Evolutionary conservation across 1,140 invertebrate species (phyloP).

Genomic region (Drosophila repleta): DNA sequence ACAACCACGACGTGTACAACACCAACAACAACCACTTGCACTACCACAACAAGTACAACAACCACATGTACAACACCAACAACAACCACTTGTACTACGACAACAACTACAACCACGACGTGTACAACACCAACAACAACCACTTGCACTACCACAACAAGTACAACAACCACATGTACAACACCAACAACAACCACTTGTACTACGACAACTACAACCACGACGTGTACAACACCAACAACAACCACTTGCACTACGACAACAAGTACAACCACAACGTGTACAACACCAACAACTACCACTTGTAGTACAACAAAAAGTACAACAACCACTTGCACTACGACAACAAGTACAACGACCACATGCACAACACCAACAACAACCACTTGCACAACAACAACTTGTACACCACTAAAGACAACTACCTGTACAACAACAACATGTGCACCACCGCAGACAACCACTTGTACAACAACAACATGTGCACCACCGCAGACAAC

Average conservation of each 20-base stretch:
- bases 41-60: slow-evolving; percentile 3
- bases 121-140: slow-evolving; percentile 14
- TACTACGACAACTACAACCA: slow-evolving; percentile 3
- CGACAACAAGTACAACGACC: background rate
- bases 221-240: background rate
- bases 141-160: background rate
- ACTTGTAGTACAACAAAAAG: slow-evolving; percentile 10
- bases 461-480: slow-evolving; percentile 11
- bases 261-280: slow-evolving; percentile 24
- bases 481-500: slow-evolving; percentile 2
- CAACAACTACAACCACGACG: slow-evolving; percentile 16
- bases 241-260: slow-evolving; percentile 7
- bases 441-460: slow-evolving; percentile 4
- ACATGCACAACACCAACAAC: too few relatives aligned
- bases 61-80: slow-evolving; percentile 27
- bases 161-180: slow-evolving; percentile 17
- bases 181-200: slow-evolving; percentile 24
- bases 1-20: background rate
- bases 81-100: slow-evolving; percentile 29
- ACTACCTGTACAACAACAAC: slow-evolving; percentile 13
- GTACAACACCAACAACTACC: slow-evolving; percentile 27
- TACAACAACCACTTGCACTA: slow-evolving; percentile 19
- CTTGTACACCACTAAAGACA: background rate
- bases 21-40: slow-evolving; percentile 12
- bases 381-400: slow-evolving; percentile 35